phyloP scores from a whole-genome alignment of 2,888 invertebrate species.

The Parnassius apollo region DNA sequence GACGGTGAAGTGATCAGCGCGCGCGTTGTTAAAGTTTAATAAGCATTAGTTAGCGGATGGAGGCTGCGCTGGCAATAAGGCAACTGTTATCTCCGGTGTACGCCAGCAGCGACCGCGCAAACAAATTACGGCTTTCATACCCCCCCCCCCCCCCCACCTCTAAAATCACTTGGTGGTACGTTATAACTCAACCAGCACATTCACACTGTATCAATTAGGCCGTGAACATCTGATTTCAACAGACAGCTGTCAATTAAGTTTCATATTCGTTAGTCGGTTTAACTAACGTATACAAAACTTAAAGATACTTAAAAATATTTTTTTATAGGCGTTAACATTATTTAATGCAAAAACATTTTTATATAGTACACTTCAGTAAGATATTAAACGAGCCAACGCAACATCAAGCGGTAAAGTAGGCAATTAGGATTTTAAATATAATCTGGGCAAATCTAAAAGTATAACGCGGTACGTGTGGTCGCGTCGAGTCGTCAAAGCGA shows the following conservation, averaged over 20 bases:
- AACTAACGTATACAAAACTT: constrained; percentile 11
- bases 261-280: constrained; percentile 23
- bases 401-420: constrained; percentile 51
- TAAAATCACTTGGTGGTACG: constrained; percentile 37
- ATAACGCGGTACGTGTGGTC: constrained; percentile 54
- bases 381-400: constrained; percentile 39
- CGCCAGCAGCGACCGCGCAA: constrained; percentile 41
- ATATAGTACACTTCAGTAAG: constrained; percentile 28
- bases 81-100: constrained; percentile 71
- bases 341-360: background rate
- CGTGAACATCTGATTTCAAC: constrained; percentile 41
- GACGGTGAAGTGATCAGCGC: constrained; percentile 79
- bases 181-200: constrained; percentile 43
- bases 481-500: constrained; percentile 67
- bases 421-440: constrained; percentile 66
- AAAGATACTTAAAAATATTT: constrained; percentile 7
- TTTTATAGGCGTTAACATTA: constrained; percentile 14
- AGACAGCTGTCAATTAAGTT: constrained; percentile 31
- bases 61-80: constrained; percentile 67
- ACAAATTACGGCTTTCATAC: constrained; percentile 55
- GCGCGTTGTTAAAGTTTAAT: constrained; percentile 79
- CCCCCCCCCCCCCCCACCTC: constrained; percentile 34
- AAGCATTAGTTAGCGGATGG: constrained; percentile 72
- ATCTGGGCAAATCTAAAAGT: constrained; percentile 52
- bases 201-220: constrained; percentile 45